phyloP scores from a whole-genome alignment of 1,140 invertebrate genomes.

The Druon quercuslanigerum region DNA sequence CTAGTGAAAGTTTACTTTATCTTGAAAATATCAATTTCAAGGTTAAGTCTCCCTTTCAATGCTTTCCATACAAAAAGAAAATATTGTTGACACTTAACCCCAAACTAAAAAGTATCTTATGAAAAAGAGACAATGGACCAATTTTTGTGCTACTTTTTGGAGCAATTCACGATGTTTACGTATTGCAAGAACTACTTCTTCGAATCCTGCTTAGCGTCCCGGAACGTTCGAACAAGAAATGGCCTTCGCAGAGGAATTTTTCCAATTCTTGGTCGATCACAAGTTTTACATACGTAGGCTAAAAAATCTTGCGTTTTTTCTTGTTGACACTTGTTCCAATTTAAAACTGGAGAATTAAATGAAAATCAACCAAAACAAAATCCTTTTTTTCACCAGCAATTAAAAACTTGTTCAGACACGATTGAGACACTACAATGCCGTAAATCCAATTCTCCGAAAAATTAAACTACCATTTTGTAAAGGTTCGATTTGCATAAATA shows the following conservation, averaged over 20 bases:
- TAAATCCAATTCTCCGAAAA: too few species aligned
- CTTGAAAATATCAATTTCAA: too few species aligned
- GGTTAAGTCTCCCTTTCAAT: too few species aligned
- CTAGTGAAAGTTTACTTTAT: too few species aligned
- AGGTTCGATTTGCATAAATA: not conserved
- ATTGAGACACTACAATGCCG: too few species aligned
- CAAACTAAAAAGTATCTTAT: not conserved
- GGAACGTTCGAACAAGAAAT: slow-evolving; percentile 15
- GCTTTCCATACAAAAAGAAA: too few species aligned
- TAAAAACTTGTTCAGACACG: too few species aligned
- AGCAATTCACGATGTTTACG: slow-evolving; percentile 7
- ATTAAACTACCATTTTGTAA: too few species aligned
- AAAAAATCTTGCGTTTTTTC: not conserved
- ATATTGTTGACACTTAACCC: not conserved
- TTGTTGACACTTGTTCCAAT: not conserved
- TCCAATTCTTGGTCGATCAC: slow-evolving; percentile 13
- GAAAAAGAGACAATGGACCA: slow-evolving; percentile 17
- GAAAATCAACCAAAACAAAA: too few species aligned
- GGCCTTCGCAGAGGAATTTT: slow-evolving; percentile 23
- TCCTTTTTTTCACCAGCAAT: too few species aligned
- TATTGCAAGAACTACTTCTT: not conserved
- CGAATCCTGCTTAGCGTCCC: slow-evolving; percentile 18
- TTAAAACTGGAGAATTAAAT: not conserved
- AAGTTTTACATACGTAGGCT: not conserved
- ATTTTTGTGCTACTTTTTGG: not conserved